Conservation (phyloP, 2,797 vertebrate species). For the Micropoecilia bifurca region DNA sequence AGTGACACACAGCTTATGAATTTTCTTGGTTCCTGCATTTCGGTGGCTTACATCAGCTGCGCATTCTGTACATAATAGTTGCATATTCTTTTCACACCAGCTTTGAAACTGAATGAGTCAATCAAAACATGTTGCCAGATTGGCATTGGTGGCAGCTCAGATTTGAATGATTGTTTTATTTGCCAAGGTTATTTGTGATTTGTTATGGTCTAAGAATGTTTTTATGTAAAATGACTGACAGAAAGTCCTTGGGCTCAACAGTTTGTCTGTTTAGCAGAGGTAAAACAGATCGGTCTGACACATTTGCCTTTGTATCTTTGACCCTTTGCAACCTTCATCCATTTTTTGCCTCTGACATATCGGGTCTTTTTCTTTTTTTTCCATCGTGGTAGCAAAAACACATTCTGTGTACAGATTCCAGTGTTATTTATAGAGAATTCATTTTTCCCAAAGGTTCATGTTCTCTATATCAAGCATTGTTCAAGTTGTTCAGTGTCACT, state of each 20-base stretch:
- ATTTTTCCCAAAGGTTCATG: conserved; percentile 37
- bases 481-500: conserved; percentile 27
- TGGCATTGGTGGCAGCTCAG: conserved; percentile 26
- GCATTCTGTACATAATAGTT: conserved; percentile 25
- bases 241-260: conserved; percentile 65
- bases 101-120: conserved; percentile 55
- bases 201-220: conserved; percentile 29
- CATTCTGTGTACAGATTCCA: conserved; percentile 33
- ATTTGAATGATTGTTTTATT: conserved; percentile 31
- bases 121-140: conserved; percentile 50
- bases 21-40: conserved; percentile 17
- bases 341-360: conserved; percentile 13
- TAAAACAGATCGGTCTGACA: conserved; percentile 52
- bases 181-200: conserved; percentile 42
- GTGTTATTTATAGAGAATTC: conserved; percentile 45
- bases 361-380: background rate
- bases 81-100: conserved; percentile 45
- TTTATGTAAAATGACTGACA: conserved; percentile 51
- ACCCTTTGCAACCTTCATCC: conserved; percentile 22
- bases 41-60: conserved; percentile 14
- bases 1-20: conserved; percentile 5
- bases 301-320: conserved; percentile 48
- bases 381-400: conserved; percentile 18
- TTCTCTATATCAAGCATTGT: conserved; percentile 10
- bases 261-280: conserved; percentile 58